Percentiles rank a stretch among this genome's conserved stretches.
Evolutionary conservation across 2,113 vertebrate genomes (phyloP).

Genomic region (Mobula hypostoma): DNA sequence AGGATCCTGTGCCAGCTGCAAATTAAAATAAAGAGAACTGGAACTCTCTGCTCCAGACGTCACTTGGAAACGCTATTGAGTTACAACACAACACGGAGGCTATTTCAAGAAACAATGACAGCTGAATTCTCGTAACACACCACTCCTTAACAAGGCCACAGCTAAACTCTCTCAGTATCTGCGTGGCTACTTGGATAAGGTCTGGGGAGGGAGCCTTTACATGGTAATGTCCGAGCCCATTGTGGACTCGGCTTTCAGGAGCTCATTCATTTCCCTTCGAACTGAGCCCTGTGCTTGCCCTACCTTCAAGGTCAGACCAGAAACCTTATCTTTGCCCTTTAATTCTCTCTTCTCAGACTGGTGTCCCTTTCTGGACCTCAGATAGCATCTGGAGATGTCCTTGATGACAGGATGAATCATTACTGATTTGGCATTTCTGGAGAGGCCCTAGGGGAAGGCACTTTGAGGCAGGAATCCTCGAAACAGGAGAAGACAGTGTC

Average conservation of each 20-base stretch:
- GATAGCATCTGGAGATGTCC: neutral
- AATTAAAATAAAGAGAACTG: slow-evolving; percentile 12
- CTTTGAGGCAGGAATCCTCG: neutral
- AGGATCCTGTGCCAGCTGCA: neutral
- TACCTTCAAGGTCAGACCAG: neutral
- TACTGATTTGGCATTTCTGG: neutral
- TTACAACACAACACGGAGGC: neutral
- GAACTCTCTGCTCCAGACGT: neutral
- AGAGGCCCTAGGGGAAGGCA: neutral
- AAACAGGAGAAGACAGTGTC: neutral
- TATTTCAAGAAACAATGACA: slow-evolving; percentile 15
- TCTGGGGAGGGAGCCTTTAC: neutral
- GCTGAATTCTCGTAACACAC: neutral
- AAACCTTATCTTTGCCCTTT: neutral
- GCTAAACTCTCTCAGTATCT: neutral
- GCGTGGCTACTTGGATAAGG: no score
- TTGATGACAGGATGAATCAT: neutral
- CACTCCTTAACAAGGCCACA: neutral
- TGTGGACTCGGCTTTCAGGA: no score
- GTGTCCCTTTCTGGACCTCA: no score
- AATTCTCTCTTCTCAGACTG: no score
- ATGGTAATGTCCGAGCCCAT: neutral
- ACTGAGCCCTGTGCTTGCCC: neutral
- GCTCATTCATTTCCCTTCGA: neutral
- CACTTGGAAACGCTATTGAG: neutral